Base-by-base conservation (phyloP, 1,140 invertebrate genomes). In the Charaxes varanes region DNA sequence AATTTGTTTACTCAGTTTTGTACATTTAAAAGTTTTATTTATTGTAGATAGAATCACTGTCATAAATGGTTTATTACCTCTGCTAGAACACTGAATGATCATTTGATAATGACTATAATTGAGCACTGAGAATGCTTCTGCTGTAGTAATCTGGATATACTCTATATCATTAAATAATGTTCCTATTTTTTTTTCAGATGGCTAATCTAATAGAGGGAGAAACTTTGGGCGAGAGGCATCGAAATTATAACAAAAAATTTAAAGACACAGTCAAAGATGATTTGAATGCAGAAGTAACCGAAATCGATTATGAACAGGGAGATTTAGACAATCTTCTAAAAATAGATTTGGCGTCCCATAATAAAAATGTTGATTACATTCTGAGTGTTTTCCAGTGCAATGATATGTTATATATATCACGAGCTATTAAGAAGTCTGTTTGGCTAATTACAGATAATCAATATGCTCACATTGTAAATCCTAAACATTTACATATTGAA, bases 341-440 rank as follows among this genome's bases (percentile, higher is more conserved):
- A 54, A 73, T 78, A 15, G 67, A 78, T 36, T 21, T 68, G 13
- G 71, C 73, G 1, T 44, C 55, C 21, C 33, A 38, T 10, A 56
- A 36, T 4, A 67, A 31, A 47, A 52, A 78, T 43, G 38, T 70
- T 2, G 41, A 51, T 2, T 72, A 64, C 26, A 38, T 72, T 6
- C 41, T 74, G 14, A 36, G 56, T 12, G 51, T 62, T 27, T 37
- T 78, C 0, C 64, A 66, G 21, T 55, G 46, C 10, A 41, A 62
- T 36, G 68, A 78, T 19, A 59, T 68, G 48, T 36, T 78, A 23
- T 78, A 68, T 23, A 57, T 63, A 6, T 62, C 63, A 5, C 53
- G 56, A 45, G 68, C 53, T 6, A 59, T 78, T 24, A 72, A 66
- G 24, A 28, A 51, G 22, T 52, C 58, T 11, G 32, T 34, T 6